Evolutionary conservation across 2,888 invertebrate species (phyloP), one percentile per base, ranked within the genome.

Genomic region (Druceiella hillmani): DNA sequence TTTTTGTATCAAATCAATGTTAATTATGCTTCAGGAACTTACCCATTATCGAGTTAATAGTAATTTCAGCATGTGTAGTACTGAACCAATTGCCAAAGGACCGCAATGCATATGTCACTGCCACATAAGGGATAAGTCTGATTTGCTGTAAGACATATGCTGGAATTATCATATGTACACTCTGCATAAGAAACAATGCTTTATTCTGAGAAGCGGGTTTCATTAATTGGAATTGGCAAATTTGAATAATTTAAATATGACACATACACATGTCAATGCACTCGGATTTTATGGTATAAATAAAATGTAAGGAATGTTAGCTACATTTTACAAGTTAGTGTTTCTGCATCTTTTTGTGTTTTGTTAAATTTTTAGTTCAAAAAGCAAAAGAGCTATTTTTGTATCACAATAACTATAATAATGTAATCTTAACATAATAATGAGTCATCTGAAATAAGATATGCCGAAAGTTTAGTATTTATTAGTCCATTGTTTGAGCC

Each of bases 91-190:
- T 61, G 10, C 78, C 74, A 58, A 80, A 82, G 35, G 81, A 64
- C 36, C 75, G 70, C 52, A 79, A 52, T 0, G 79, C 81, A 53
- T 76, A 85, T 0, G 78, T 63, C 0, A 79, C 76, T 1, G 87
- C 84, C 48, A 90, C 51, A 55, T 83, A 81, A 0, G 90, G 89
- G 31, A 90, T 60, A 6, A 90, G 57, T 2, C 89, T 75, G 56
- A 83, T 81, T 78, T 89, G 88, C 81, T 89, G 66, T 1, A 59
- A 55, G 35, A 13, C 36, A 17, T 39, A 38, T 27, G 45, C 11
- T 11, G 10, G 25, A 10, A 25, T 25, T 27, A 27, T 11, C 5
- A 9, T 9, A n/a, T 9, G 6, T 9, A 9, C 11, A 9, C 6
- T n/a, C 11, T 27, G 11, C 7, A 9, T 6, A 6, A 56, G 52